Evolutionary conservation across 1,140 invertebrate genomes (phyloP), one percentile per base, ranked within the genome.

Genomic region (Drosophila trapezifrons): DNA sequence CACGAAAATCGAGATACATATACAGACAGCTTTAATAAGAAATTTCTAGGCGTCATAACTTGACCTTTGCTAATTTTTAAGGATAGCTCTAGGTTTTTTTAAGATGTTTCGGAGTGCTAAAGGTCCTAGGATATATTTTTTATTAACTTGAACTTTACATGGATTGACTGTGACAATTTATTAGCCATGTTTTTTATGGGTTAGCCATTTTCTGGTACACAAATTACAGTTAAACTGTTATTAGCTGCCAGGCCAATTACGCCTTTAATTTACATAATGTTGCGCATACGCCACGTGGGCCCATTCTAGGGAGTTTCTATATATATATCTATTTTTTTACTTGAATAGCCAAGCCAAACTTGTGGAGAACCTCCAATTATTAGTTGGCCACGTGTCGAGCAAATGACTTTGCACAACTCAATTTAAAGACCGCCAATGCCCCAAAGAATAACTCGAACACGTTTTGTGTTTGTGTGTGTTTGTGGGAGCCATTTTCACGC

Each of bases 401-500:
- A 65, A 65, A 67, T 65, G 60, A 72, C 56, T 56, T 64, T 72
- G 49, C 80, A 49, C 59, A 60, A 75, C 78, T 81, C 81, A 85
- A 85, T 86, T 86, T 82, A 63, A 76, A 67, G 71, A 52, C 64
- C 62, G 46, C 47, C 64, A 64, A 72, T 64, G 73, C 40, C 57
- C 47, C 57, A 81, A 78, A 54, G 35, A 56, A 62, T 75, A 75
- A 75, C 56, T 69, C 45, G 37, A 42, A 43, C 63, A 52, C 46
- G 65, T 67, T 38, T 18, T 62, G 18, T 13, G 55, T 32, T 25
- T 18, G 37, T 64, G 59, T 40, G 58, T 42, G 25, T 65, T 66
- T 49, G 76, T 59, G 57, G 66, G 55, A 84, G 74, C 83, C 86
- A 87, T 86, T 86, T 87, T 83, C 80, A 86, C 84, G 83, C 83